Evolutionary conservation across 2,888 invertebrate species (phyloP), one percentile per base, ranked within the genome.

Genomic region (Andrena dorsata): DNA sequence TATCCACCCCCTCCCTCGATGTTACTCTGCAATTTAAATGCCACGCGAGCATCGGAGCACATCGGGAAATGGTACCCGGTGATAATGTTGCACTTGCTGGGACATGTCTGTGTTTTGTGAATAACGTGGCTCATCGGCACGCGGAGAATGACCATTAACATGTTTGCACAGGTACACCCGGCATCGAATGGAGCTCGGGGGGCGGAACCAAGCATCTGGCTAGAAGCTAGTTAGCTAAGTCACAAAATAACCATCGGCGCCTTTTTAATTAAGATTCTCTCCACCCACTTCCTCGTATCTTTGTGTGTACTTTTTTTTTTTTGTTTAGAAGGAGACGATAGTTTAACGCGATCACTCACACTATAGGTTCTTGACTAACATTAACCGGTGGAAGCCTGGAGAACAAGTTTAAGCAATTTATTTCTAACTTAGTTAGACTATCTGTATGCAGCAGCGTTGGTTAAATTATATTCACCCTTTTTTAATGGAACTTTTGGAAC

Each of bases 141-240:
- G 83, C 75, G 81, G 73, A 63, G 73, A 74, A 41, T 86, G 53
- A 72, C 56, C 35, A 86, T 88, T 88, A 89, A 88, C 87, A 87
- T 83, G 83, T 84, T 87, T 87, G 87, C 84, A 86, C 84, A 88
- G 89, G 88, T 86, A 76, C 71, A 32, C 73, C 66, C 65, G 74
- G 80, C 41, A 79, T 60, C 63, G 82, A 80, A 83, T 82, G 83
- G 75, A 86, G 80, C 72, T 49, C 65, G 66, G 83, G 66, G 83
- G 83, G 72, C 61, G 63, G 71, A 69, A 74, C 41, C 49, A 32
- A 51, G 60, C 56, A 26, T 71, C 61, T 64, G 88, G 74, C 71
- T 80, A 85, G 74, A 83, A 72, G 56, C 66, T 84, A 74, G 70
- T 60, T 78, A 35, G 60, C 82, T 64, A 56, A 68, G 76, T 70